These are phyloP conservation scores for Chrysemys picta DNA, from an alignment of 2,113 vertebrate genomes.

Conservation along the genomic window DNA sequence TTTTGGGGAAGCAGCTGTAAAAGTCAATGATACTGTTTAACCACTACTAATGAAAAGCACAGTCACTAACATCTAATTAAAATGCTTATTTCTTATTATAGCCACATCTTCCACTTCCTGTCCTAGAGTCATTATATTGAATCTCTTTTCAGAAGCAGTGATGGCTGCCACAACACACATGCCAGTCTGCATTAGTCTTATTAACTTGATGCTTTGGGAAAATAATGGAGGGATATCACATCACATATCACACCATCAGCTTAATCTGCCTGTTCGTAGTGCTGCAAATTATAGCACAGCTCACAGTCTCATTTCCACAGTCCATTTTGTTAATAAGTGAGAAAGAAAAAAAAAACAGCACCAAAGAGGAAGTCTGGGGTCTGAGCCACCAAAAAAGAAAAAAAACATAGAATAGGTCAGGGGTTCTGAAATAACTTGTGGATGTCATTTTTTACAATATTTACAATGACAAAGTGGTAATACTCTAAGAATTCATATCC, in stretches of 20 bases:
- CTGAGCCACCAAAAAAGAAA: neutral
- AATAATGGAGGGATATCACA: neutral
- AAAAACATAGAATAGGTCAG: rapidly evolving
- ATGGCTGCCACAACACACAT: neutral
- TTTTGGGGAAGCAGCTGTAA: neutral
- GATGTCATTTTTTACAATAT: neutral
- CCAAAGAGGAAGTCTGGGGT: neutral
- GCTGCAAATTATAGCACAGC: neutral
- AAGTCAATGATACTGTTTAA: neutral
- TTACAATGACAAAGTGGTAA: neutral
- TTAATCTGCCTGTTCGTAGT: neutral
- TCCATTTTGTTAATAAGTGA: rapidly evolving
- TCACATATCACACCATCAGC: neutral
- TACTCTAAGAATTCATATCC: neutral
- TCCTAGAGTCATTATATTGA: neutral
- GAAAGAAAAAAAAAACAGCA: neutral
- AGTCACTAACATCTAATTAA: neutral
- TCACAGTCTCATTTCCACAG: neutral
- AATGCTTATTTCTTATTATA: neutral
- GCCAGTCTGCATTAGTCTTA: neutral
- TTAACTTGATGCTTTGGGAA: neutral
- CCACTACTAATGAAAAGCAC: neutral
- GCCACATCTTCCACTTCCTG: neutral
- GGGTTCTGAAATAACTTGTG: neutral
- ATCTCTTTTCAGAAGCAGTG: neutral